Evolutionary conservation across 2,888 invertebrate genomes (phyloP).

Genomic region (Melinaea marsaeus): DNA sequence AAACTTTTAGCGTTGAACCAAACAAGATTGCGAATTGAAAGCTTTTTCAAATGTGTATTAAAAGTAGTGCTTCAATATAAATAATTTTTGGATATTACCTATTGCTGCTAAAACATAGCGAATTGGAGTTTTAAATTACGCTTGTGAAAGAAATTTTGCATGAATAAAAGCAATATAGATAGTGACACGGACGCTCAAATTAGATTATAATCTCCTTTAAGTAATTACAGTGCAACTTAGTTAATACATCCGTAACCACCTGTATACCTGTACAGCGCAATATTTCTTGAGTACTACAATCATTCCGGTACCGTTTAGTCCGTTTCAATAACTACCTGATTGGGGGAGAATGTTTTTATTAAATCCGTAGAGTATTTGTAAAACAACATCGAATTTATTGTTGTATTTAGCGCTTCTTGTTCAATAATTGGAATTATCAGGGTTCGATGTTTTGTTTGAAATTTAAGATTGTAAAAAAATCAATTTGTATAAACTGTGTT

Average conservation of each 20-base stretch:
- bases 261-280: background rate
- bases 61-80: slow-evolving; percentile 2
- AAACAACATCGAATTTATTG: slow-evolving; percentile 74
- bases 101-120: slow-evolving; percentile 19
- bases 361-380: slow-evolving; percentile 57
- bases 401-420: slow-evolving; percentile 70
- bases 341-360: slow-evolving; percentile 40
- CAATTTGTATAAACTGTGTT: slow-evolving; percentile 43
- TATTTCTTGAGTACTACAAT: slow-evolving; percentile 6
- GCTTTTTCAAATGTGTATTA: background rate
- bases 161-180: slow-evolving; percentile 67
- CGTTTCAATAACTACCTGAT: slow-evolving; percentile 37
- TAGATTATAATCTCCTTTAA: slow-evolving; percentile 55
- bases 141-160: slow-evolving; percentile 21
- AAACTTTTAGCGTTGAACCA: background rate
- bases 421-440: slow-evolving; percentile 76
- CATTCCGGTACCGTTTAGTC: slow-evolving; percentile 24
- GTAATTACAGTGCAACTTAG: slow-evolving; percentile 34
- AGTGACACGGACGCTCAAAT: slow-evolving; percentile 66
- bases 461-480: slow-evolving; percentile 52
- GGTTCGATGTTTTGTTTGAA: slow-evolving; percentile 69
- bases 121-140: slow-evolving; percentile 11
- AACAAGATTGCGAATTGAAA: background rate
- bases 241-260: slow-evolving; percentile 12
- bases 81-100: background rate